Conservation (phyloP, 2,797 vertebrate species). For the Sebastes trivittatus region DNA sequence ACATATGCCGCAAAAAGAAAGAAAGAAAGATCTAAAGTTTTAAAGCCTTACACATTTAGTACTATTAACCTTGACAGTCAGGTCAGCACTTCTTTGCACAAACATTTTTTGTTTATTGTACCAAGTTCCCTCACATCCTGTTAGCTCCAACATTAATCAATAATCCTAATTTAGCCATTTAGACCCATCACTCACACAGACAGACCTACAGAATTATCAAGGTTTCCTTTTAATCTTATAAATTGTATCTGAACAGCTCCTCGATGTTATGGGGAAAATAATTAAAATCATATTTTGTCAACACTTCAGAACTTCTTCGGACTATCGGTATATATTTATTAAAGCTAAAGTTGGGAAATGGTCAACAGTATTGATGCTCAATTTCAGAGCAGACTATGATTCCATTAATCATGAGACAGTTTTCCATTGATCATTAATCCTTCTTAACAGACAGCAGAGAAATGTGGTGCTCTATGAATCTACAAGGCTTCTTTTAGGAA, state of each 20-base stretch:
- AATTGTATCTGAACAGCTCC: not conserved
- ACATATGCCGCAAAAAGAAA: not conserved
- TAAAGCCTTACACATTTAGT: not conserved
- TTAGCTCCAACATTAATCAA: not conserved
- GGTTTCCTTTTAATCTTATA: not conserved
- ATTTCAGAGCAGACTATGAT: not conserved
- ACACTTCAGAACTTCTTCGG: not conserved
- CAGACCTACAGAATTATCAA: not conserved
- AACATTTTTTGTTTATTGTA: not conserved
- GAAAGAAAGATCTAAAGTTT: not conserved
- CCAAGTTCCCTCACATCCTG: not conserved
- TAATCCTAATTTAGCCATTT: not conserved
- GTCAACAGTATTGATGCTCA: not conserved
- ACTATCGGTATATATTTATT: not conserved
- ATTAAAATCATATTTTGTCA: not conserved
- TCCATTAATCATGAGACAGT: conserved; percentile 10
- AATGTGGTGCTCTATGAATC: not conserved
- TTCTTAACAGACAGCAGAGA: conserved; percentile 2
- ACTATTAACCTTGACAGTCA: not conserved
- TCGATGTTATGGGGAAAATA: not conserved
- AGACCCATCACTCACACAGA: not conserved
- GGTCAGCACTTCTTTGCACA: not conserved
- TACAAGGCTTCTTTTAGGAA: not conserved
- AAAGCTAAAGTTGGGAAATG: not conserved
- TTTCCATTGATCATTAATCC: conserved; percentile 4